Evolutionary conservation across 2,888 invertebrate genomes (phyloP).

Genomic region (Acleris sparsana): DNA sequence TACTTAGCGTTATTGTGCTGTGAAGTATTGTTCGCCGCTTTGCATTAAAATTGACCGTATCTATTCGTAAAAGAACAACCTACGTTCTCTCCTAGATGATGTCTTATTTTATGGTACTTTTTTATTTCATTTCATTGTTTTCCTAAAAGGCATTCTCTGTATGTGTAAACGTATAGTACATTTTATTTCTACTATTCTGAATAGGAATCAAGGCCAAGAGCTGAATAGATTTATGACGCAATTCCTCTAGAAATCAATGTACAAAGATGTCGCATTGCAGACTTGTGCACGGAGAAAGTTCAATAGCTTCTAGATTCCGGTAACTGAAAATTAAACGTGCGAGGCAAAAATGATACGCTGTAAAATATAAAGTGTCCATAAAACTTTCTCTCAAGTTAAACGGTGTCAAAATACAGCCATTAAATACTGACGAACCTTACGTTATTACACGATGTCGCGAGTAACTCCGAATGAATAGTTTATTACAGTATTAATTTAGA

Average conservation of each 20-base stretch:
- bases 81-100: conserved; percentile 17
- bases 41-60: conserved; percentile 58
- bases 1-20: conserved; percentile 71
- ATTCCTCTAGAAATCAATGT: conserved; percentile 34
- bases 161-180: too few relatives aligned
- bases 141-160: neutral
- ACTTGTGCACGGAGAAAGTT: conserved; percentile 31
- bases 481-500: conserved; percentile 64
- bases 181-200: conserved; percentile 8
- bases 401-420: conserved; percentile 34
- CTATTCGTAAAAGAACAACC: conserved; percentile 34
- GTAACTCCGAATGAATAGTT: conserved; percentile 54
- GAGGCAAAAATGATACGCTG: conserved; percentile 5
- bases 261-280: conserved; percentile 36
- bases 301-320: conserved; percentile 5
- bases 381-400: conserved; percentile 31
- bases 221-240: conserved; percentile 28
- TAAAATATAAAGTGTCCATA: conserved; percentile 14
- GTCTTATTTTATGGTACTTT: neutral
- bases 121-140: neutral
- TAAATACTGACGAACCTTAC: conserved; percentile 42
- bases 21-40: conserved; percentile 66
- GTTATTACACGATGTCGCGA: conserved; percentile 42
- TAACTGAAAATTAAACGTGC: conserved; percentile 12
- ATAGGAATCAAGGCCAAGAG: conserved; percentile 18